A percentile compares a stretch with the other conserved stretches of the same genome.
Conservation (phyloP, 2,888 invertebrate species). For the Cryptus viduatorius region DNA sequence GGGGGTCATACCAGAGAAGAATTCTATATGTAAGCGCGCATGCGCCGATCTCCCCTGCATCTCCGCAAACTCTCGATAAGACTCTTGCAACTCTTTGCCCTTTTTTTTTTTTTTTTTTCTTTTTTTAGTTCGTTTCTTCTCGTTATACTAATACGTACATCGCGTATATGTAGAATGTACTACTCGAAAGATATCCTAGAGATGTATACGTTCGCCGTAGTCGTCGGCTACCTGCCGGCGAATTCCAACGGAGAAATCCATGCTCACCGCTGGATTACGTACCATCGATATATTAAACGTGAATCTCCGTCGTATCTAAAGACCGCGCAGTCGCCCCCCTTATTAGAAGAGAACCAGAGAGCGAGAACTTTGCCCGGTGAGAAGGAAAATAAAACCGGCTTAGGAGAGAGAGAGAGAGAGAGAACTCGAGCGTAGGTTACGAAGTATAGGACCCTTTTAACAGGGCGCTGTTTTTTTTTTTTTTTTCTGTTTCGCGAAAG, state of each 20-base stretch:
- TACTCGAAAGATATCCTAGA: constrained; percentile 49
- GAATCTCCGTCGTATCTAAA: constrained; percentile 64
- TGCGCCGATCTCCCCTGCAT: constrained; percentile 60
- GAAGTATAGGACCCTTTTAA: constrained; percentile 4
- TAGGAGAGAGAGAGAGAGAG: constrained; percentile 19
- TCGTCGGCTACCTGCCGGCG: constrained; percentile 40
- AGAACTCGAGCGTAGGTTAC: not conserved
- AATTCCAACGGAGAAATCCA: constrained; percentile 65
- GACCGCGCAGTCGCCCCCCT: constrained; percentile 1
- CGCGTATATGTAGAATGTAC: constrained; percentile 13
- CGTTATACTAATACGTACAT: constrained; percentile 55
- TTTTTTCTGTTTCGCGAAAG: constrained; percentile 36
- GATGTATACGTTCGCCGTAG: constrained; percentile 59
- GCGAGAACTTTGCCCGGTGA: constrained; percentile 42
- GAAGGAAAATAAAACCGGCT: constrained; percentile 43
- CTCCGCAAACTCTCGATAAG: constrained; percentile 56
- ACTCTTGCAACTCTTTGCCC: not conserved
- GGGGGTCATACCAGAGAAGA: constrained; percentile 40
- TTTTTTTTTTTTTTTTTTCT: constrained; percentile 22
- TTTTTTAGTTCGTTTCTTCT: constrained; percentile 43
- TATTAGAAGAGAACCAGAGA: constrained; percentile 62
- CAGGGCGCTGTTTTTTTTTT: not conserved
- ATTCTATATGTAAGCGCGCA: constrained; percentile 45
- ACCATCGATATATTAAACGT: constrained; percentile 65
- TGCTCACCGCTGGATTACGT: constrained; percentile 42